Evolutionary conservation across 2,113 vertebrate species (phyloP), one percentile per base, ranked within the genome.

Genomic region (Trogon melanurus): DNA sequence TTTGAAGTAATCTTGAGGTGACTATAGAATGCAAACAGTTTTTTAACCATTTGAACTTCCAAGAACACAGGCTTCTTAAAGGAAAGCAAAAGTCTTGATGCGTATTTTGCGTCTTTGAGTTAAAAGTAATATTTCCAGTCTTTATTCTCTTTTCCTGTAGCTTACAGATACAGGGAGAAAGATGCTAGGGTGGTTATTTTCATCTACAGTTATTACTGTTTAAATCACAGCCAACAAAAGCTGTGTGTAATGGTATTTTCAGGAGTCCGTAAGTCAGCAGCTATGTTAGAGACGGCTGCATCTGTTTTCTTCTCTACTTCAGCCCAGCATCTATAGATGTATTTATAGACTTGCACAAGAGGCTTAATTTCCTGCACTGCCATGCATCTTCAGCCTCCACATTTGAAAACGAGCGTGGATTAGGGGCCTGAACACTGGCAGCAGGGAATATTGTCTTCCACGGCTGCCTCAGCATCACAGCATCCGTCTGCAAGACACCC

Each of bases 181-280:
- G 50, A 57, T 0, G 5, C 22, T 54, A 25, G 26, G 38, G 21
- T 65, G 26, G 1, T 5, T 91, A 44, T 71, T 78, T 94, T 32
- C 45, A 69, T 79, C 66, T 87, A 13, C 15, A 69, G 1, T 48
- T 54, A 17, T 30, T 61, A 38, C 27, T n/a, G 25, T 80, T 81
- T 53, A 51, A 72, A 65, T 65, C 0, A 0, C 36, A 36, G 26
- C 45, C 5, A 5, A 27, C 17, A 62, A 75, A 27, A 81, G 13
- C 57, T 61, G 17, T 17, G 16, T 53, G 50, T 29, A 69, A 15
- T 17, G 34, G 30, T 17, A 58, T 16, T 89, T 91, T 54, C 34
- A 70, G 41, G 50, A 85, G 19, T n/a, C 78, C 57, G 0, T 69
- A 78, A 84, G 34, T 29, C n/a, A 73, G 50, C 45, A 93, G 58